phyloP scores from a whole-genome alignment of 2,888 invertebrate species.

The Atherix ibis region DNA sequence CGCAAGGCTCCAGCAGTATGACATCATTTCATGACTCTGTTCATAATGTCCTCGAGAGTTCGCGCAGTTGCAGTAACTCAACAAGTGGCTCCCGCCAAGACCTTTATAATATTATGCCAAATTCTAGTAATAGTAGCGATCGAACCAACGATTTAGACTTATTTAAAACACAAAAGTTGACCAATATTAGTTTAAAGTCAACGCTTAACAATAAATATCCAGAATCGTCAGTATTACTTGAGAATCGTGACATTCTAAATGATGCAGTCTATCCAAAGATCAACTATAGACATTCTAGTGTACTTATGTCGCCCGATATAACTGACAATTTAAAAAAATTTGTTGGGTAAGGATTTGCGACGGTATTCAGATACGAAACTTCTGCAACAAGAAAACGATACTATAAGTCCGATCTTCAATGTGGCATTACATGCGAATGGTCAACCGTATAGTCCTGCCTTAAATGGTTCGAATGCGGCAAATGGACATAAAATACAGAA shows the following conservation, averaged over 20 bases:
- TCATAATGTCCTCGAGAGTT: conserved; percentile 30
- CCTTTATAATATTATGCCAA: conserved; percentile 17
- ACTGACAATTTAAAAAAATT: conserved; percentile 19
- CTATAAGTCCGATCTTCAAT: conserved; percentile 15
- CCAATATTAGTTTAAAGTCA: conserved; percentile 1
- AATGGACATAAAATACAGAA: too few species aligned
- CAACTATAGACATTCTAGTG: conserved; percentile 27
- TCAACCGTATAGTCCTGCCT: too few species aligned
- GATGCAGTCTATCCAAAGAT: conserved; percentile 29
- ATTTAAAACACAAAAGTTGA: conserved; percentile 12
- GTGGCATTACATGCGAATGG: conserved; percentile 5
- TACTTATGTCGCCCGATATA: conserved; percentile 20
- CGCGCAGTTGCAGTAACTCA: conserved; percentile 28
- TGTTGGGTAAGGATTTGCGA: conserved; percentile 24
- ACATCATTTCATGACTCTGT: conserved; percentile 33
- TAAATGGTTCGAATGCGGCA: too few species aligned
- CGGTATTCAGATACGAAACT: conserved; percentile 33
- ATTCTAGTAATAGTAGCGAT: conserved; percentile 10
- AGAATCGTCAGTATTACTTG: conserved; percentile 32
- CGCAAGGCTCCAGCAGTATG: conserved; percentile 33
- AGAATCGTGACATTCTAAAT: conserved; percentile 33
- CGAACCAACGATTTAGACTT: conserved; percentile 13
- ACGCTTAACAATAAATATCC: conserved; percentile 23
- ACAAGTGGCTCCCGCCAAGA: conserved; percentile 29
- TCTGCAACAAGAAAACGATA: conserved; percentile 19